Evolutionary conservation across 2,797 vertebrate species (phyloP).

Genomic region (Carduelis carduelis): DNA sequence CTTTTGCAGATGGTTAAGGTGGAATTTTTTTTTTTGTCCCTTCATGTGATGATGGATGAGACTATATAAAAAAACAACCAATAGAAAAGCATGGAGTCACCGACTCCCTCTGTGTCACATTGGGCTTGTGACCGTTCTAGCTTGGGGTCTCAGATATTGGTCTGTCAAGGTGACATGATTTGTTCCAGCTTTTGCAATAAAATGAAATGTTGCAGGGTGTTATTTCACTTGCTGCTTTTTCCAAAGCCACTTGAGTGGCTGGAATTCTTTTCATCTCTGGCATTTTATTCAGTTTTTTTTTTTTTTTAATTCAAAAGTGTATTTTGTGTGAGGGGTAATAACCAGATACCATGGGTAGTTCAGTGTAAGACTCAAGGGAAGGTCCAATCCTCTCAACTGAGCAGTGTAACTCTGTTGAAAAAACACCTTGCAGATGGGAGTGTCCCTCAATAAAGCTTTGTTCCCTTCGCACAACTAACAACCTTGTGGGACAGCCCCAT

Average conservation of each 20-base stretch:
- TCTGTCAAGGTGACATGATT: conserved; percentile 1
- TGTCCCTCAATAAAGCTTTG: background rate
- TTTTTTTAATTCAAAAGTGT: background rate
- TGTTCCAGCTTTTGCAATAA: background rate
- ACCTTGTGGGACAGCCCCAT: accelerated
- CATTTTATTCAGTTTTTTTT: background rate
- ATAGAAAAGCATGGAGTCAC: background rate
- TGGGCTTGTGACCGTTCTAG: background rate
- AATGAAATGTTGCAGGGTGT: background rate
- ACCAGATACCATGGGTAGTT: background rate
- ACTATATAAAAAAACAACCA: background rate
- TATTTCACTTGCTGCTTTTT: background rate
- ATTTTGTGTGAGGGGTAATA: background rate
- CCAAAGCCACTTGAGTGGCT: background rate
- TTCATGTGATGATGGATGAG: background rate
- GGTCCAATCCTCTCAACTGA: background rate
- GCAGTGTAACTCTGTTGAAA: background rate
- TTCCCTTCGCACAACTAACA: background rate
- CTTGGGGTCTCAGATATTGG: background rate
- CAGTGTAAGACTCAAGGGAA: background rate
- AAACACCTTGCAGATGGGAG: background rate
- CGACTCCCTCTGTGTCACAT: background rate
- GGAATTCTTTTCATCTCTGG: background rate
- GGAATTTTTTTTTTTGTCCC: background rate
- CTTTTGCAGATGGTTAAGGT: background rate